phyloP scores from a whole-genome alignment of 2,113 vertebrate genomes.

The Thomomys bottae region DNA sequence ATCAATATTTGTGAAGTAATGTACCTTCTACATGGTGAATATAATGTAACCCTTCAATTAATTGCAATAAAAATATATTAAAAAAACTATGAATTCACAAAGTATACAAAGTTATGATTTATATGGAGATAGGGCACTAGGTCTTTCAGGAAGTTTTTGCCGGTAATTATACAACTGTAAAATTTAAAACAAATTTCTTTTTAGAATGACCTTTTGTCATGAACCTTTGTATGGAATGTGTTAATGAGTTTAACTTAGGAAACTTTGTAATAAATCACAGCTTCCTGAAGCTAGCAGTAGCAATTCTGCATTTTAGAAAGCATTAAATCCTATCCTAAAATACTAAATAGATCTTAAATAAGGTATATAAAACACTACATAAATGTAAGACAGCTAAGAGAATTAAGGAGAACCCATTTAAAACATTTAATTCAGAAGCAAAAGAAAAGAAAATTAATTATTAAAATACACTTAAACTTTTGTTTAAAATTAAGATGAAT shows the following conservation, averaged over 20 bases:
- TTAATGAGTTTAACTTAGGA: not conserved
- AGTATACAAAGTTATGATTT: not conserved
- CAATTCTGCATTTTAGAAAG: constrained; percentile 38
- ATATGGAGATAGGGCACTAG: not conserved
- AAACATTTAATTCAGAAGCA: constrained; percentile 36
- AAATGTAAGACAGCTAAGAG: constrained; percentile 18
- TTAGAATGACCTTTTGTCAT: not conserved
- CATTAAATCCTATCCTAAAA: constrained; percentile 11
- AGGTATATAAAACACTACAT: not conserved
- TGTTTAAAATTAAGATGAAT: constrained; percentile 52
- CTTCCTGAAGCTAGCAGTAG: not conserved
- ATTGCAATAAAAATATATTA: too few species aligned
- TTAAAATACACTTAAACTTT: constrained; percentile 10
- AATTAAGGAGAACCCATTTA: constrained; percentile 6
- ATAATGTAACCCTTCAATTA: too few species aligned
- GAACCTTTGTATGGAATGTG: too few species aligned
- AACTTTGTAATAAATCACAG: constrained; percentile 50
- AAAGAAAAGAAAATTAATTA: constrained; percentile 39
- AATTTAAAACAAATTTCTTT: constrained; percentile 41
- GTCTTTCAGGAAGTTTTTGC: not conserved
- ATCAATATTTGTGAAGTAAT: too few species aligned
- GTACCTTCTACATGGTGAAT: too few species aligned
- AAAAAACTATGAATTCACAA: constrained; percentile 4
- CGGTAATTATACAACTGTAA: constrained; percentile 34
- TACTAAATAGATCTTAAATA: constrained; percentile 32